phyloP scores from a whole-genome alignment of 2,888 invertebrate species.

The Aporophyla lueneburgensis region DNA sequence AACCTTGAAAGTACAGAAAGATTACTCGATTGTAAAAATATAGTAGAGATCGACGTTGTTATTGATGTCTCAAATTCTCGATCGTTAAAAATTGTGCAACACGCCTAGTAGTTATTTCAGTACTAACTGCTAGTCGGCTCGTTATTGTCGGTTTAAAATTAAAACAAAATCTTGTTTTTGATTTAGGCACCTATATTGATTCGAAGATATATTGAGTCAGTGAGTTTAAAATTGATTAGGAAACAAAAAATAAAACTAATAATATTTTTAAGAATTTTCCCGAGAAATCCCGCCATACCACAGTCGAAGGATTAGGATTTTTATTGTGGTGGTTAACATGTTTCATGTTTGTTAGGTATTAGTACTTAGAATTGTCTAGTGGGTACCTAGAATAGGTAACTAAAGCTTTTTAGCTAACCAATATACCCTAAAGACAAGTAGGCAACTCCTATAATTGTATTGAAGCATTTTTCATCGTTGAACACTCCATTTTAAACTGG shows the following conservation, averaged over 20 bases:
- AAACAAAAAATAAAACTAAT: slow-evolving; percentile 7
- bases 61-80: neutral
- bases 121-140: neutral
- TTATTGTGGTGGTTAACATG: neutral
- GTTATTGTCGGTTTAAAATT: neutral
- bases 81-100: neutral
- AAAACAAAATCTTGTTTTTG: neutral
- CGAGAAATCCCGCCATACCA: neutral
- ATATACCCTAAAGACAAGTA: neutral
- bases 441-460: neutral
- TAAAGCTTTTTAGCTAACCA: neutral
- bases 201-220: too few relatives aligned
- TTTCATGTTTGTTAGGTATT: neutral
- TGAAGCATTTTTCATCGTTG: neutral
- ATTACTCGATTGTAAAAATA: neutral
- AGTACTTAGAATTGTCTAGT: neutral
- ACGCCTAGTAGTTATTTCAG: slow-evolving; percentile 19
- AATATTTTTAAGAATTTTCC: slow-evolving; percentile 3
- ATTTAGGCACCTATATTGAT: neutral
- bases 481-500: neutral
- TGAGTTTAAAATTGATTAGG: neutral
- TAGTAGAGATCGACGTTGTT: neutral
- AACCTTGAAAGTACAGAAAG: neutral
- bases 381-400: neutral
- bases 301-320: neutral